Conservation (phyloP, 2,888 invertebrate species). For the Mimumesa dahlbomi region DNA sequence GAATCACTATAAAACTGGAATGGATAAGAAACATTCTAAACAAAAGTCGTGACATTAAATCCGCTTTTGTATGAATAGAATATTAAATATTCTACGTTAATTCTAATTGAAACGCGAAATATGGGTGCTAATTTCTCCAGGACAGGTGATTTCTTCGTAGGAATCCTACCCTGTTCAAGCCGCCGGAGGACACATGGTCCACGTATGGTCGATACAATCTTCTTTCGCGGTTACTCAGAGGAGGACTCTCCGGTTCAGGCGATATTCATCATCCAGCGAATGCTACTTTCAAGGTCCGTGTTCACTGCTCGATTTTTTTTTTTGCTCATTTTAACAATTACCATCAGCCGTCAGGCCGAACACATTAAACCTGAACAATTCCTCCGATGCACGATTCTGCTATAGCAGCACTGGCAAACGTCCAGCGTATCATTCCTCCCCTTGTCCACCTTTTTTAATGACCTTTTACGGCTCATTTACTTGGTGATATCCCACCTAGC, state of each 20-base stretch:
- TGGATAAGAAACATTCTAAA: too few species aligned
- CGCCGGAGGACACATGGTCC: conserved; percentile 64
- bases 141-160: conserved; percentile 54
- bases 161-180: conserved; percentile 66
- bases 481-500: conserved; percentile 8
- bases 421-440: not conserved
- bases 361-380: not conserved
- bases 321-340: not conserved
- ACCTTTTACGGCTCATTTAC: conserved; percentile 26
- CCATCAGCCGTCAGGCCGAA: not conserved
- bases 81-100: too few species aligned
- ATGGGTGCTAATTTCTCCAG: not conserved
- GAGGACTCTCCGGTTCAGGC: conserved; percentile 74
- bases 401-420: not conserved
- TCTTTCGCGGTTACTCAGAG: conserved; percentile 70
- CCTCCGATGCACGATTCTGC: not conserved
- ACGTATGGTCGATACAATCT: conserved; percentile 73
- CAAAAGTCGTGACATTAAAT: too few species aligned
- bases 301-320: conserved; percentile 6
- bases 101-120: too few species aligned
- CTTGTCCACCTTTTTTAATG: not conserved
- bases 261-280: conserved; percentile 75
- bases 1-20: too few species aligned
- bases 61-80: too few species aligned
- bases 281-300: conserved; percentile 71